Evolutionary conservation across 2,797 vertebrate genomes (phyloP), one percentile per base, ranked within the genome.

Genomic region (Synaphobranchus kaupii): DNA sequence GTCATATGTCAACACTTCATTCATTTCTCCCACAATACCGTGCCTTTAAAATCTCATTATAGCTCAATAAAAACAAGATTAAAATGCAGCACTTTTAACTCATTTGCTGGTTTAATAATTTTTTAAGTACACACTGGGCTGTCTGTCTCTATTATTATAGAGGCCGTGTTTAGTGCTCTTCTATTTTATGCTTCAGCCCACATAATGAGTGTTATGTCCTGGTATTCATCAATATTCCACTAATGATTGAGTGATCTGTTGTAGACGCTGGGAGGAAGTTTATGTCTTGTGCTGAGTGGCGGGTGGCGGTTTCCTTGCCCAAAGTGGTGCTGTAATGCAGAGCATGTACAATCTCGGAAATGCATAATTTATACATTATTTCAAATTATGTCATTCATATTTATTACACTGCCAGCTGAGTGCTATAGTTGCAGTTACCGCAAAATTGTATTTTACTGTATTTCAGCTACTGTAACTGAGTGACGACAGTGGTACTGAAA

Each of bases 401-500:
- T 71, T 76, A 48, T 48, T 48, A 28, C 20, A 20, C 44, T 48
- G 76, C 48, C 71, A 39, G 20, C 47, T 22, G 44, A 80, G 48
- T 80, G 39, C 34, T 50, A 13, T 48, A 80, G 17, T 47, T 80
- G 76, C 76, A 80, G 9, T 48, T 25, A 80, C 6, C 34, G 5
- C 76, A 22, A 31, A 80, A 50, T 50, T 48, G 25, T 20, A 8
- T 44, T n/a, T 48, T n/a, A 76, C 84, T 50, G 66, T n/a, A 28
- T 47, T 54, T 80, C 0, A 48, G 78, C 71, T 76, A 15, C 76
- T 48, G 76, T 90, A 87, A 82, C 89, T 86, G 89, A 89, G 85
- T 28, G 68, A 10, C 89, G 89, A 88, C 25, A 90, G 71, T 39
- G 88, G 52, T 66, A 87, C 88, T 87, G 87, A 85, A 87, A 90